Conservation (phyloP, 2,113 vertebrate species). For the Semnornis frantzii region DNA sequence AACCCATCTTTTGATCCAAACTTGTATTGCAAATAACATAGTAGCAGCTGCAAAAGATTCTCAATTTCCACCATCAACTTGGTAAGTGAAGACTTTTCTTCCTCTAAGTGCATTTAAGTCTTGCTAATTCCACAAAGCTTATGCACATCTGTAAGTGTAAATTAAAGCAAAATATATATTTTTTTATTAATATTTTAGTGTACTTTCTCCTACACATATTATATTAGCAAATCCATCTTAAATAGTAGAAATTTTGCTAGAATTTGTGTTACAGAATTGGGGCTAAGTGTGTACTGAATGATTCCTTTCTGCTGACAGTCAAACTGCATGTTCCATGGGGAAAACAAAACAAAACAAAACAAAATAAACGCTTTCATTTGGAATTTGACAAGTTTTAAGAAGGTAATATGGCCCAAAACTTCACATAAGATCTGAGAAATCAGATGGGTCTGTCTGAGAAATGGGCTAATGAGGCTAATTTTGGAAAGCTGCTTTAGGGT, state of each 20-base stretch:
- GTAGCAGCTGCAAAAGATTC: constrained; percentile 44
- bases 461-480: background rate
- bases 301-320: background rate
- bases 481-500: background rate
- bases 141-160: background rate
- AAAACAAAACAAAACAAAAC: background rate
- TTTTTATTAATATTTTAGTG: background rate
- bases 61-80: background rate
- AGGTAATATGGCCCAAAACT: background rate
- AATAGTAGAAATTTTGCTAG: background rate
- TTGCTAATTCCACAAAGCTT: background rate
- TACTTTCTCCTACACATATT: background rate
- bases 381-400: background rate
- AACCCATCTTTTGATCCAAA: constrained; percentile 64
- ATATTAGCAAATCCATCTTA: background rate
- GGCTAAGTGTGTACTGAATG: background rate
- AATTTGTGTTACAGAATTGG: background rate
- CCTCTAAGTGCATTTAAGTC: background rate
- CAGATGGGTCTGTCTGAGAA: background rate
- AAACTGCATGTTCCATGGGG: background rate
- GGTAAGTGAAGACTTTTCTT: background rate
- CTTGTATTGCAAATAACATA: constrained; percentile 57
- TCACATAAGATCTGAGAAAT: background rate
- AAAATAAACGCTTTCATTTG: background rate
- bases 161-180: background rate